These are phyloP conservation scores for Hybos culiciformis DNA, from an alignment of 2,888 invertebrate species.

Conservation along the genomic window DNA sequence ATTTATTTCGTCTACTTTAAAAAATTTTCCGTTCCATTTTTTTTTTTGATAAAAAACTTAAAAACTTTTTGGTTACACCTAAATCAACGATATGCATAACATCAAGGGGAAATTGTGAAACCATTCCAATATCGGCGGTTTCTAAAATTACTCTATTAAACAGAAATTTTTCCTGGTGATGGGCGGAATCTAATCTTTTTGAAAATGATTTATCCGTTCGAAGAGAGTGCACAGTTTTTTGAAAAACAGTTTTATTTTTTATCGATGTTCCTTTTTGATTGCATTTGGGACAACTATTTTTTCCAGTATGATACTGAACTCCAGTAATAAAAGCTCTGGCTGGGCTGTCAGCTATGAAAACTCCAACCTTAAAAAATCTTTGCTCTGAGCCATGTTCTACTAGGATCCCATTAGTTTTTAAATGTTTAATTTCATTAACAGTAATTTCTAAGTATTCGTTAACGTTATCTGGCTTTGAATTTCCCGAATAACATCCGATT, in stretches of 20 bases:
- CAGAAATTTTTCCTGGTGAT: background rate
- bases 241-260: background rate
- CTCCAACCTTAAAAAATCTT: background rate
- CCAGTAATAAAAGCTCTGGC: slow-evolving; percentile 5
- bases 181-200: background rate
- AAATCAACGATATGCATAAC: no score
- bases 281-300: slow-evolving; percentile 4
- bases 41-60: background rate
- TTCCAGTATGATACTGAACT: slow-evolving; percentile 1
- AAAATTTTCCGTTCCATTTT: no score
- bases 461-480: slow-evolving; percentile 1
- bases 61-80: no score
- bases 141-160: slow-evolving; percentile 1
- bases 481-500: background rate
- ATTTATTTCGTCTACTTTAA: no score
- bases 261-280: background rate
- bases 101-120: background rate
- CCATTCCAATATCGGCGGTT: background rate
- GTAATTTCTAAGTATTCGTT: background rate
- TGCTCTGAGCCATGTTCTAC: background rate
- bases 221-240: background rate
- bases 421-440: background rate
- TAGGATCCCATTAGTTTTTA: background rate
- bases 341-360: slow-evolving; percentile 1
- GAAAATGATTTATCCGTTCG: background rate